Evolutionary conservation across 2,797 vertebrate species (phyloP), one percentile per base, ranked within the genome.

Genomic region (Paguma larvata): DNA sequence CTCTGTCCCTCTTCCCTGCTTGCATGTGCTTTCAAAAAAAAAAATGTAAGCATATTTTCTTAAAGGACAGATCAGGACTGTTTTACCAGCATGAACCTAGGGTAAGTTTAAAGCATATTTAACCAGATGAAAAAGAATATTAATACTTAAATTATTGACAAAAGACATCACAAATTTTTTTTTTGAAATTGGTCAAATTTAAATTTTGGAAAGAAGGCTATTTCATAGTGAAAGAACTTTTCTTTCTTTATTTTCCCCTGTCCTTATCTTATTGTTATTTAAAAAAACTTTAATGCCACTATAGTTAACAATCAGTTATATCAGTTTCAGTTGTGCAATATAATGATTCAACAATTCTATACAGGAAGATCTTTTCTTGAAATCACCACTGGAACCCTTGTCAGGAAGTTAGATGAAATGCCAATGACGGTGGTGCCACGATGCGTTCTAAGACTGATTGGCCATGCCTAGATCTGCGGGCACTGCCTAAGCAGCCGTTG

Each of bases 101-200:
- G 4, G 9, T 48, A 90, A 85, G 38, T 67, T 82, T 88, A 83
- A 94, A 78, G 48, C 53, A n/a, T 95, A 75, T 72, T 89, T 84
- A 92, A 85, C 82, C 19, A 72, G 59, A 88, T 89, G 62, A 87
- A 92, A 92, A 62, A 94, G 38, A 48, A 94, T 51, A 32, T 87
- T 87, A 51, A 67, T 53, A 44, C 53, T 95, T 78, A 90, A 84
- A 63, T 89, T 59, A 68, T 30, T 94, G 77, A 94, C 21, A 82
- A 87, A 91, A 85, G 38, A 67, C 11, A 46, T 72, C 80, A 25
- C 63, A 72, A 38, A 48, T 13, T 34, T 12, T 77, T 63, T n/a
- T 13, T 67, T 78, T 32, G 4, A 13, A 56, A 67, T 63, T 80
- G 38, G 25, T 77, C 48, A 95, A 34, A 83, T 77, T 73, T 79